These are phyloP conservation scores for Palythoa grandis DNA, from an alignment of 92 coral and sea anemone species.

Conservation along the genomic window DNA sequence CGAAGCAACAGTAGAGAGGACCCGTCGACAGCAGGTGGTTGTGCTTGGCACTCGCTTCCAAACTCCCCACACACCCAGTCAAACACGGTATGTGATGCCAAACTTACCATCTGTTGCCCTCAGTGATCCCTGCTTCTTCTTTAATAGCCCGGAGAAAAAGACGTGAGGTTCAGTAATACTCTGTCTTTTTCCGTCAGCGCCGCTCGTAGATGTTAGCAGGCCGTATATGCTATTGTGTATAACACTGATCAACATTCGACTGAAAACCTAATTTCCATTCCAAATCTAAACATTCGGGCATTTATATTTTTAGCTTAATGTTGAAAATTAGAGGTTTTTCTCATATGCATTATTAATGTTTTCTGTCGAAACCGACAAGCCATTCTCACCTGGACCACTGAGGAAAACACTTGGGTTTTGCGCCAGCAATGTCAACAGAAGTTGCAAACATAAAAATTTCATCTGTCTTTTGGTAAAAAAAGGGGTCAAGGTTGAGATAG, in stretches of 20 bases:
- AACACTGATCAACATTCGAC: slow-evolving; percentile 22
- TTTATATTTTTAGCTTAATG: slow-evolving; percentile 42
- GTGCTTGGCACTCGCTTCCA: slow-evolving; percentile 37
- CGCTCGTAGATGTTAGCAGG: background rate
- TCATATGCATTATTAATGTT: slow-evolving; percentile 46
- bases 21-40: slow-evolving; percentile 42
- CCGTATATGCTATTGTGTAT: background rate
- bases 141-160: background rate
- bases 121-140: background rate
- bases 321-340: slow-evolving; percentile 49
- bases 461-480: slow-evolving; percentile 28
- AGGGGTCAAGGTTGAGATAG: background rate
- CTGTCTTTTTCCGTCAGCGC: background rate
- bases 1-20: slow-evolving; percentile 41
- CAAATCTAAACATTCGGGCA: slow-evolving; percentile 37
- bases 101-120: slow-evolving; percentile 30
- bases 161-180: background rate
- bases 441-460: slow-evolving; percentile 26
- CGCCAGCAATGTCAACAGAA: slow-evolving; percentile 25
- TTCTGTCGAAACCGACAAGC: slow-evolving; percentile 41
- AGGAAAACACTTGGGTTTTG: slow-evolving; percentile 8
- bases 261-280: slow-evolving; percentile 43
- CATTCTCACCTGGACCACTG: slow-evolving; percentile 1
- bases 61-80: slow-evolving; percentile 44
- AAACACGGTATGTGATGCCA: slow-evolving; percentile 25